A percentile compares a stretch with the other conserved stretches of the same genome.
Evolutionary conservation across 1,140 invertebrate genomes (phyloP).

Genomic region (Papilio dardanus): DNA sequence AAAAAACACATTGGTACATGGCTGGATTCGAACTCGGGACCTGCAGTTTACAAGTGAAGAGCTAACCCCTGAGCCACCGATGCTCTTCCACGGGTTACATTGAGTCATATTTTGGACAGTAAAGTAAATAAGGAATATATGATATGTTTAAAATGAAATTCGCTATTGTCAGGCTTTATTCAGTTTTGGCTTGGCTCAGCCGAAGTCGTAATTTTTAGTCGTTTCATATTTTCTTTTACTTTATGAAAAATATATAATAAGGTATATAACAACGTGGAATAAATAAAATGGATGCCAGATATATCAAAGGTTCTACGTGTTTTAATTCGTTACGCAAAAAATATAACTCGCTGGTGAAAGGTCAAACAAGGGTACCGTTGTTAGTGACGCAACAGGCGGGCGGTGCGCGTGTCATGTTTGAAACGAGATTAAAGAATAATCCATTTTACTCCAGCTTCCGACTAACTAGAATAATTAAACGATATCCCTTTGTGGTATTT

Average conservation of each 20-base stretch:
- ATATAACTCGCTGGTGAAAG: conserved; percentile 2
- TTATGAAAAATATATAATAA: not conserved
- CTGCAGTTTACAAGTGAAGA: no score
- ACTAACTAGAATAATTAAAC: not conserved
- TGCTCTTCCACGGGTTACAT: no score
- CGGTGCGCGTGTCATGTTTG: not conserved
- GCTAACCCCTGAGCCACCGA: no score
- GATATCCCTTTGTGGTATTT: not conserved
- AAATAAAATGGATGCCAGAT: conserved; percentile 13
- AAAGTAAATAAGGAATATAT: no score
- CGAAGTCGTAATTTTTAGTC: not conserved
- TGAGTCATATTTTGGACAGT: no score
- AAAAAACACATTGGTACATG: no score
- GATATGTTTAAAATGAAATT: no score
- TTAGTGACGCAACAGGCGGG: conserved; percentile 16
- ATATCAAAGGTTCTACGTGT: conserved; percentile 8
- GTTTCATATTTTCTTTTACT: not conserved
- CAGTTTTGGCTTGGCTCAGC: no score
- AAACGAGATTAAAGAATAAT: conserved; percentile 23
- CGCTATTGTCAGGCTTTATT: no score
- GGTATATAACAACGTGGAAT: not conserved
- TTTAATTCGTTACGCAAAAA: not conserved
- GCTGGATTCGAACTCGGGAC: no score
- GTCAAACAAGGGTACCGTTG: conserved; percentile 13
- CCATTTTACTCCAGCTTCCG: not conserved